Percentiles rank a stretch among this genome's conserved stretches.
Evolutionary conservation across 2,888 invertebrate species (phyloP).

Genomic region (Andrena flavipes): DNA sequence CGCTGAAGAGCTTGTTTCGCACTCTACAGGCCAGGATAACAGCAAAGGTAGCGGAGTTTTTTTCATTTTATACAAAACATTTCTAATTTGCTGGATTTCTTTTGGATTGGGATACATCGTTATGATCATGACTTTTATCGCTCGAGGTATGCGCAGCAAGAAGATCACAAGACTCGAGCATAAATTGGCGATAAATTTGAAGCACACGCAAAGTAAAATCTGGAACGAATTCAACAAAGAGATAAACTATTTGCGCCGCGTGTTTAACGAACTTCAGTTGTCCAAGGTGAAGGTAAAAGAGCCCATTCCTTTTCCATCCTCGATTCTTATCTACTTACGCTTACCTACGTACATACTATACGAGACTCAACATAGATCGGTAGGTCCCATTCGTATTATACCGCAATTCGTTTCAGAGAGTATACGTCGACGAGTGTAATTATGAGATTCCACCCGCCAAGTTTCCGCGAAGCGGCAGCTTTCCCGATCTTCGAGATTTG

Average conservation of each 20-base stretch:
- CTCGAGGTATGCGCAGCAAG: conserved; percentile 91
- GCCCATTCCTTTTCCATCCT: background rate
- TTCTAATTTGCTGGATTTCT: conserved; percentile 95
- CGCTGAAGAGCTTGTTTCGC: conserved; percentile 20
- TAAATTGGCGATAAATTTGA: conserved; percentile 91
- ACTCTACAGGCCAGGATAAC: conserved; percentile 80
- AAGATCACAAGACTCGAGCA: conserved; percentile 91
- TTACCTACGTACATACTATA: too few species aligned
- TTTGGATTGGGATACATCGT: conserved; percentile 96
- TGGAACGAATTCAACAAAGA: conserved; percentile 92
- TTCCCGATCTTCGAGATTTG: conserved; percentile 90
- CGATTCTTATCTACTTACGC: too few species aligned
- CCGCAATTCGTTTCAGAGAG: conserved; percentile 87
- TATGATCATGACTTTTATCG: conserved; percentile 95
- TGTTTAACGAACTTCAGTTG: conserved; percentile 93
- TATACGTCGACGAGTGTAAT: conserved; percentile 87
- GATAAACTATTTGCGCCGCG: conserved; percentile 89
- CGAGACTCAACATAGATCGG: too few species aligned
- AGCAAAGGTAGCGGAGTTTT: conserved; percentile 86
- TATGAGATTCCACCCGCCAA: conserved; percentile 77
- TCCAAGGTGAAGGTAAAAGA: conserved; percentile 91
- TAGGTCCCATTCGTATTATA: background rate
- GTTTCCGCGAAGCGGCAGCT: conserved; percentile 88
- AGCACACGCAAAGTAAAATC: conserved; percentile 92
- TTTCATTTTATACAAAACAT: conserved; percentile 91